These are phyloP conservation scores for Lapara coniferarum DNA, from an alignment of 2,888 invertebrate genomes.

Conservation along the genomic window DNA sequence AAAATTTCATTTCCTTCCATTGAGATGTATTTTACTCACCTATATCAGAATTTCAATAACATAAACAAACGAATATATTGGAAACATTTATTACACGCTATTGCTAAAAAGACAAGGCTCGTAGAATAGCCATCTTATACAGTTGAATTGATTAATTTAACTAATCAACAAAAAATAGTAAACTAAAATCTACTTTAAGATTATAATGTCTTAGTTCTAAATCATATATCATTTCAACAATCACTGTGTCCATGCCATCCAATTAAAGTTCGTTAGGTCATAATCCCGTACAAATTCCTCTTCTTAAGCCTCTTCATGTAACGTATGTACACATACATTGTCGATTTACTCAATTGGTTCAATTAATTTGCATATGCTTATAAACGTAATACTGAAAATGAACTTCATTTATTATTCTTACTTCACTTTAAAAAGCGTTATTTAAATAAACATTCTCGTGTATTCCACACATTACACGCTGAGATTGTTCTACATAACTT, in stretches of 20 bases:
- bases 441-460: conserved; percentile 18
- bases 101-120: no score
- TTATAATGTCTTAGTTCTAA: not conserved
- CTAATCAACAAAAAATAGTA: no score
- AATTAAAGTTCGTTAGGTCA: conserved; percentile 12
- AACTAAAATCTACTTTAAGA: not conserved
- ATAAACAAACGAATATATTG: no score
- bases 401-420: conserved; percentile 11
- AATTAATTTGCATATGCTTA: conserved; percentile 17
- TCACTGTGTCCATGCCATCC: not conserved
- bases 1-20: not conserved
- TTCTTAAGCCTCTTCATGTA: conserved; percentile 1
- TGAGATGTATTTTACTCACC: not conserved
- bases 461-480: conserved; percentile 5
- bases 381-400: conserved; percentile 1
- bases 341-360: conserved; percentile 14
- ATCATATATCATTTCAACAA: not conserved
- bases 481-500: conserved; percentile 14
- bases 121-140: no score
- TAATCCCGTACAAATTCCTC: conserved; percentile 4
- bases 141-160: no score
- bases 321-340: conserved; percentile 8
- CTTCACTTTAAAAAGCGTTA: not conserved
- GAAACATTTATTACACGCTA: no score
- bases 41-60: not conserved